A percentile compares a stretch with the other conserved stretches of the same genome.
Conservation (phyloP, 2,113 vertebrate genomes). For the Emydura subglobosa region DNA sequence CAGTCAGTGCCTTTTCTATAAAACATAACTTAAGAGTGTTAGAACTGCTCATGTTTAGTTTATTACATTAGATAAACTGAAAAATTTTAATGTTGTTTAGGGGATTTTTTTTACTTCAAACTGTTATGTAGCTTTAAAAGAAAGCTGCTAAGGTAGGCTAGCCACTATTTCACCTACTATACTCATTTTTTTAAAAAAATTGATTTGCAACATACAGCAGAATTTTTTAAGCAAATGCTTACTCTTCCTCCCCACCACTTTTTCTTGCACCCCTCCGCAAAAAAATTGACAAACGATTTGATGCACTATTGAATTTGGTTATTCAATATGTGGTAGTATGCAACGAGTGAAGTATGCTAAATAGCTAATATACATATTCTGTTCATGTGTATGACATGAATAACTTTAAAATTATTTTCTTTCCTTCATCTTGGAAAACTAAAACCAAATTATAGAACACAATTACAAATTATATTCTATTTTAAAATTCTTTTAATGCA, state of each 20-base stretch:
- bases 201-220: background rate
- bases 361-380: background rate
- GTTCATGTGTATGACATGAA: background rate
- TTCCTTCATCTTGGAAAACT: background rate
- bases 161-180: too few relatives aligned
- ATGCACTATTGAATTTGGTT: background rate
- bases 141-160: too few relatives aligned
- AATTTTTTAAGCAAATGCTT: background rate
- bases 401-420: background rate
- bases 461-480: background rate
- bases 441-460: background rate
- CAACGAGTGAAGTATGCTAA: background rate
- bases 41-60: background rate
- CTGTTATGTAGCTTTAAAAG: too few relatives aligned
- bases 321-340: background rate
- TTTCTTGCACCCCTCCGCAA: background rate
- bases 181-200: background rate
- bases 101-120: background rate
- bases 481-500: background rate
- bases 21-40: background rate
- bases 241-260: background rate
- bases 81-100: background rate
- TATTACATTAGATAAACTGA: background rate
- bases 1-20: background rate
- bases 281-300: background rate